Evolutionary conservation across 2,888 invertebrate genomes (phyloP).

Genomic region (Aradus depressus): DNA sequence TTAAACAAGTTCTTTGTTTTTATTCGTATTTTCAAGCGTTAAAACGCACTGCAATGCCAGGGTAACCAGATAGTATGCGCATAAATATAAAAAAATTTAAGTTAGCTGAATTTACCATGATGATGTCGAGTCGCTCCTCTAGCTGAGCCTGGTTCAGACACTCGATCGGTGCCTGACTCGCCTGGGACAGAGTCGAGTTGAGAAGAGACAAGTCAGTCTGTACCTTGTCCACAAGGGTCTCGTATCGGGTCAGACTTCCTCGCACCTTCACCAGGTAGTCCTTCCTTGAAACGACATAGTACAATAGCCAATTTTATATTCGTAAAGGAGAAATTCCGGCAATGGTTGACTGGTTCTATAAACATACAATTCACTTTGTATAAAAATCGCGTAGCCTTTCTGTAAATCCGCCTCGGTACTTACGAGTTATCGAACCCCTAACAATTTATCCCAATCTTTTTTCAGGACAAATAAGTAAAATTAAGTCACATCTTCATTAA

Average conservation of each 20-base stretch:
- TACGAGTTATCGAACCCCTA: no score
- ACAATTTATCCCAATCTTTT: neutral
- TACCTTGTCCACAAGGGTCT: conserved; percentile 48
- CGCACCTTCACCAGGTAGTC: conserved; percentile 19
- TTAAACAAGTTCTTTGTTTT: no score
- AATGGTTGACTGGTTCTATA: no score
- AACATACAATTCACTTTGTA: no score
- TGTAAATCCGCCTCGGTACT: no score
- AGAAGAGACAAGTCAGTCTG: conserved; percentile 52
- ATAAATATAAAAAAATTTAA: no score
- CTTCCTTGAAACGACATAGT: conserved; percentile 22
- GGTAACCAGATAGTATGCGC: no score
- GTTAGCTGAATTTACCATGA: conserved; percentile 6
- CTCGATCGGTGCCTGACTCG: neutral
- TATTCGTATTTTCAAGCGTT: no score
- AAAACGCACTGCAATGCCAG: no score
- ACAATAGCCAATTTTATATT: conserved; percentile 1
- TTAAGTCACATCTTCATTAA: no score
- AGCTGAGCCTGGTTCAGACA: neutral
- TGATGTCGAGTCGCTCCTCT: conserved; percentile 6
- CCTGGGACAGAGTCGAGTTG: conserved; percentile 38
- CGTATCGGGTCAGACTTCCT: conserved; percentile 42
- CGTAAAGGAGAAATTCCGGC: no score
- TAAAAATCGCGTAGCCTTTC: no score
- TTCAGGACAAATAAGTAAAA: neutral